Evolutionary conservation across 2,113 vertebrate genomes (phyloP), one percentile per base, ranked within the genome.

Genomic region (Alligator sinensis): DNA sequence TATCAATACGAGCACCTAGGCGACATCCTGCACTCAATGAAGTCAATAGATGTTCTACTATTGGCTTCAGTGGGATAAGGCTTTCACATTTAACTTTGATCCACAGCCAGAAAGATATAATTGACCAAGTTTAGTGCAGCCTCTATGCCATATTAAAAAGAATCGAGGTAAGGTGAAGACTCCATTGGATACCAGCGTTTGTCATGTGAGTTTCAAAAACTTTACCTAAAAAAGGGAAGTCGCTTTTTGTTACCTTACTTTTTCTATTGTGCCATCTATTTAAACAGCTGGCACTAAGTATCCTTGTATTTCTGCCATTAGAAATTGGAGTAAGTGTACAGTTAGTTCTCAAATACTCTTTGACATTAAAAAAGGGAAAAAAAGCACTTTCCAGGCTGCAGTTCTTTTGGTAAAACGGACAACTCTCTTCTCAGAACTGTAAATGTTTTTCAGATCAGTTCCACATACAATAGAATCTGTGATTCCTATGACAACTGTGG

Each of bases 401-500:
- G 24, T 47, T 82, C 19, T n/a, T 57, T 19, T 75, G 72, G 21
- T 64, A 82, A 86, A 91, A 93, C 6, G 61, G 68, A 80, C 84
- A 72, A 76, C 55, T 90, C 55, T 34, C 22, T 30, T 68, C 80
- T 75, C 68, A 78, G 91, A 90, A 78, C 80, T 64, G 70, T 4
- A 63, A 94, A 70, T 28, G 11, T 75, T 93, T 89, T 89, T 58
- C 68, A 77, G 91, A 81, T 95, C 92, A 19, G 2, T 83, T 88
- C 13, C 79, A 80, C 70, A 76, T 93, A 95, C 87, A 91, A 86
- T 94, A 63, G 91, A 7, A 63, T 70, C 84, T 70, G 77, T 19
- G 89, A 97, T 86, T 66, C 94, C 90, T 89, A 84, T 75, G 96
- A 89, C 94, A 93, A 61, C 95, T 90, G 82, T 87, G 88, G 86